Percentiles rank a stretch among this genome's conserved stretches.
phyloP scores from a whole-genome alignment of 2,797 vertebrate species.

The Cottoperca gobio region DNA sequence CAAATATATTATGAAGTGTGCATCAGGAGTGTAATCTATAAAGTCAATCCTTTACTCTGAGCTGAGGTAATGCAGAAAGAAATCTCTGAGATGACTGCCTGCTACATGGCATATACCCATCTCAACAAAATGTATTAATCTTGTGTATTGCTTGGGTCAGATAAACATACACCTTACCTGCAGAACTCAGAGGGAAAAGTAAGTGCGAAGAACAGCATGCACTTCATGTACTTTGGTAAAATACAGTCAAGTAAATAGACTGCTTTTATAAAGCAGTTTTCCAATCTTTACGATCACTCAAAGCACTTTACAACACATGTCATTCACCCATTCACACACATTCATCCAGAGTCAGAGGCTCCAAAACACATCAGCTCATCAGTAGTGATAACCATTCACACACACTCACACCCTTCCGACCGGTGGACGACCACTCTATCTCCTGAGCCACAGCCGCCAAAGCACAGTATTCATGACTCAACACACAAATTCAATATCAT shows the following conservation, averaged over 20 bases:
- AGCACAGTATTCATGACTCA: no score
- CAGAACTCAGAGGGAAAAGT: not conserved
- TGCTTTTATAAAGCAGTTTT: no score
- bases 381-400: no score
- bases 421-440: no score
- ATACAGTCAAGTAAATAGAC: constrained; percentile 9
- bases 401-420: no score
- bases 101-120: constrained; percentile 18
- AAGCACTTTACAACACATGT: no score
- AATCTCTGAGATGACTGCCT: constrained; percentile 33
- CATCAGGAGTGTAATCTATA: constrained; percentile 48
- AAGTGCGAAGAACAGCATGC: not conserved
- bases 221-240: not conserved
- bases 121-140: constrained; percentile 32
- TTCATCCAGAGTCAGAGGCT: no score
- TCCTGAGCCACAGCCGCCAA: no score
- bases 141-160: constrained; percentile 26
- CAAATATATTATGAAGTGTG: constrained; percentile 46
- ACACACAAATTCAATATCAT: no score
- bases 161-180: constrained; percentile 17
- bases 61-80: constrained; percentile 31
- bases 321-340: no score
- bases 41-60: constrained; percentile 38
- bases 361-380: no score
- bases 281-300: no score